Evolutionary conservation across 2,113 vertebrate genomes (phyloP).

Genomic region (Centropus bengalensis): DNA sequence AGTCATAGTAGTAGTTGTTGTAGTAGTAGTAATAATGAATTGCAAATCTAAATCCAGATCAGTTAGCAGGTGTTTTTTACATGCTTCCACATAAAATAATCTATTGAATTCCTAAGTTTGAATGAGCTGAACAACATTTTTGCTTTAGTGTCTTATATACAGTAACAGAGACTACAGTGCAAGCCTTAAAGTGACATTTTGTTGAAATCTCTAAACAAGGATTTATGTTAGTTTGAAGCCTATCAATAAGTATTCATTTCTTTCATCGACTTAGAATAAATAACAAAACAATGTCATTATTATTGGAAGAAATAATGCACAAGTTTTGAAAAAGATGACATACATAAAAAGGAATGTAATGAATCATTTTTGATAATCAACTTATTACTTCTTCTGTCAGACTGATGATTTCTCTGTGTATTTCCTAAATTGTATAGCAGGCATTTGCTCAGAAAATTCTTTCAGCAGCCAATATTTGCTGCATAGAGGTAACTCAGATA

Average conservation of each 20-base stretch:
- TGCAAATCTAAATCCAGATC: background rate
- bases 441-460: background rate
- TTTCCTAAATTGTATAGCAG: background rate
- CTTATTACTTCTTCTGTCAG: background rate
- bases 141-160: background rate
- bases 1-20: background rate
- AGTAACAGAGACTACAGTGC: background rate
- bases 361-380: background rate
- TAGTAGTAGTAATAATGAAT: background rate
- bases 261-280: background rate
- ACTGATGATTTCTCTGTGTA: background rate
- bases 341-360: background rate
- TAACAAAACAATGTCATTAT: background rate
- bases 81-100: background rate
- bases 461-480: background rate
- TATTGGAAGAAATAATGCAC: background rate
- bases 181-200: background rate
- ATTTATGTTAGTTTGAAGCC: background rate
- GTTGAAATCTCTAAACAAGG: background rate
- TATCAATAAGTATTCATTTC: background rate
- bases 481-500: background rate
- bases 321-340: background rate
- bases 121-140: background rate
- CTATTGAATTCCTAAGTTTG: background rate
- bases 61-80: background rate